A percentile compares a stretch with the other conserved stretches of the same genome.
Conservation (phyloP, 2,888 invertebrate species). For the Caenorhabditis panamensis region DNA sequence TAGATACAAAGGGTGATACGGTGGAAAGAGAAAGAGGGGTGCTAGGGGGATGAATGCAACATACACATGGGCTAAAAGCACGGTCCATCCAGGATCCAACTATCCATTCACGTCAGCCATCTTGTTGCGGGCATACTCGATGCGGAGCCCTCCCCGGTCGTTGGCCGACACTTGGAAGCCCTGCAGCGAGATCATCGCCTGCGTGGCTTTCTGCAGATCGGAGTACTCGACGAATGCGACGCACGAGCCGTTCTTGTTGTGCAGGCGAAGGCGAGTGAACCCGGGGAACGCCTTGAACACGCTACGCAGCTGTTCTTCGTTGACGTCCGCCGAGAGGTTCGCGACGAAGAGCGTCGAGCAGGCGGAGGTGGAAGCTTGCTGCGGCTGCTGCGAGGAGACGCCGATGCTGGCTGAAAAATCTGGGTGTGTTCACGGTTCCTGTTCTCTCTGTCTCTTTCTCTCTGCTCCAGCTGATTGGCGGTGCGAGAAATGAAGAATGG, state of each 20-base stretch:
- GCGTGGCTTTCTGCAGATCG: constrained; percentile 92
- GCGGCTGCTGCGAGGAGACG: constrained; percentile 85
- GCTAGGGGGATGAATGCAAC: constrained; percentile 15
- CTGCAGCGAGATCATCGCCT: constrained; percentile 94
- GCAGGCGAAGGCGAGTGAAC: constrained; percentile 96
- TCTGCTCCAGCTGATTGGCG: background rate
- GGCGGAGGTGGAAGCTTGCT: constrained; percentile 85
- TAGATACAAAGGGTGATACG: background rate
- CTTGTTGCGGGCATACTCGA: constrained; percentile 99
- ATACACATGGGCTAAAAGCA: constrained; percentile 12
- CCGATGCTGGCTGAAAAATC: constrained; percentile 31
- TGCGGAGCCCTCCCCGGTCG: constrained; percentile 96
- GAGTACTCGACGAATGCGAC: constrained; percentile 98
- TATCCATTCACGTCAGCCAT: constrained; percentile 88
- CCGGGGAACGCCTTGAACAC: constrained; percentile 89
- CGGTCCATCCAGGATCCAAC: background rate
- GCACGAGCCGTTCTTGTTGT: constrained; percentile 88
- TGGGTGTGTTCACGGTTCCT: background rate
- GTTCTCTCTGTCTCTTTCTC: background rate
- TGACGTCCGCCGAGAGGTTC: constrained; percentile 96
- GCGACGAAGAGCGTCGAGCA: constrained; percentile 93
- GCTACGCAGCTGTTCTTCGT: constrained; percentile 98
- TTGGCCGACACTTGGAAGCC: constrained; percentile 87
- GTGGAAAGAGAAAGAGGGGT: constrained; percentile 11
- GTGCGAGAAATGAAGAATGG: background rate